Conservation (phyloP, 2,797 vertebrate species). For the Sebastes iracundus region DNA sequence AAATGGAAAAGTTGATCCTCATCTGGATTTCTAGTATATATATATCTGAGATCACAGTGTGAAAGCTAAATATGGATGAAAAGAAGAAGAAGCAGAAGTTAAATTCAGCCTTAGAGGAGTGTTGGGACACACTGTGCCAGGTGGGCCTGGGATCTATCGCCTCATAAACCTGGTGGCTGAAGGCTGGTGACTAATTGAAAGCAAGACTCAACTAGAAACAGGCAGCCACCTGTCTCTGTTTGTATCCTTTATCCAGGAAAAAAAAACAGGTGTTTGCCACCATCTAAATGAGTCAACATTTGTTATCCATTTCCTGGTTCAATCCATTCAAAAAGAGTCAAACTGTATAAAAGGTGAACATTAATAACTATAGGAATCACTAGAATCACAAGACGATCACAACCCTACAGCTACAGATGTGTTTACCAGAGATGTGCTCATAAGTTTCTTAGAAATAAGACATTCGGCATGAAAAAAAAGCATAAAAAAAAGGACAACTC, state of each 20-base stretch:
- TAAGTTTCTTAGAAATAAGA: too few relatives aligned
- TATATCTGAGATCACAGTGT: background rate
- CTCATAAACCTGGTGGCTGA: background rate
- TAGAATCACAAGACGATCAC: background rate
- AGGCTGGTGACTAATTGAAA: background rate
- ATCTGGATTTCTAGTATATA: background rate
- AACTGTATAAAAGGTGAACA: background rate
- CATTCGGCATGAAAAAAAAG: too few relatives aligned
- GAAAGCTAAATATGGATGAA: background rate
- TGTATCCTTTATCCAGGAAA: too few relatives aligned
- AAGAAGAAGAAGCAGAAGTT: background rate
- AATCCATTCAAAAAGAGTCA: background rate
- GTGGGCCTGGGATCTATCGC: background rate
- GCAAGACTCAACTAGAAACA: background rate
- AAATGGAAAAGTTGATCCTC: background rate
- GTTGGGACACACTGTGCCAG: too few relatives aligned
- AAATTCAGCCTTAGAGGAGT: background rate
- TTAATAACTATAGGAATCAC: background rate
- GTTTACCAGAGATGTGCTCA: too few relatives aligned
- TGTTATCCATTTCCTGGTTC: background rate
- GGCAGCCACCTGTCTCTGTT: constrained; percentile 1
- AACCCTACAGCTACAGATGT: background rate
- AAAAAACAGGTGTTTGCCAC: too few relatives aligned
- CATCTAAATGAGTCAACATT: background rate
- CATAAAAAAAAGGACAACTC: too few relatives aligned